These are phyloP conservation scores for Monopis laevigella DNA, from an alignment of 2,888 invertebrate genomes.

Conservation along the genomic window DNA sequence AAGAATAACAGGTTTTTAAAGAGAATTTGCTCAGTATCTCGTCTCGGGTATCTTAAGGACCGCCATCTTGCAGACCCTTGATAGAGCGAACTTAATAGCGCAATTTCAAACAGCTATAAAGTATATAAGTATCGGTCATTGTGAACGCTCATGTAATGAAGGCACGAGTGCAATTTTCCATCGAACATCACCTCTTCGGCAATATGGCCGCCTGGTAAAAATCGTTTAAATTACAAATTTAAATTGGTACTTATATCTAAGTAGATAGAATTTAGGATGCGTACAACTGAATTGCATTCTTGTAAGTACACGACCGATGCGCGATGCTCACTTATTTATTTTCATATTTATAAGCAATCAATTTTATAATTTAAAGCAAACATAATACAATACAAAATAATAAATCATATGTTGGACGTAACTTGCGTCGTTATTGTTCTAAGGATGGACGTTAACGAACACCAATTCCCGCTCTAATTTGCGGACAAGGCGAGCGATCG, in stretches of 20 bases:
- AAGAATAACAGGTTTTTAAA: conserved; percentile 38
- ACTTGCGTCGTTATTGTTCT: conserved; percentile 2
- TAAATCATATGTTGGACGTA: no score
- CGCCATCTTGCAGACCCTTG: conserved; percentile 26
- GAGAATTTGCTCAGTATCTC: conserved; percentile 39
- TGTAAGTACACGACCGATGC: no score
- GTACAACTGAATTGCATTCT: no score
- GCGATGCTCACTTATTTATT: no score
- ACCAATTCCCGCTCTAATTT: conserved; percentile 63
- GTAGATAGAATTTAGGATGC: no score
- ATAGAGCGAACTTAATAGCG: conserved; percentile 29
- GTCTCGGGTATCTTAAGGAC: conserved; percentile 22
- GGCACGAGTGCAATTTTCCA: conserved; percentile 42
- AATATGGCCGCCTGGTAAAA: not conserved
- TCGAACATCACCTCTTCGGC: conserved; percentile 28
- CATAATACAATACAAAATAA: no score
- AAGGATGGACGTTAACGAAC: conserved; percentile 44
- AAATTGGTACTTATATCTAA: no score
- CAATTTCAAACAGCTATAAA: conserved; percentile 26
- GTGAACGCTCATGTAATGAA: conserved; percentile 35
- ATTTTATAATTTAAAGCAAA: no score
- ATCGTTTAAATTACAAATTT: no score
- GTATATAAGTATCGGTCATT: conserved; percentile 33
- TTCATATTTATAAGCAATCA: no score
- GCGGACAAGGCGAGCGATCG: conserved; percentile 64